These are phyloP conservation scores for Aplocera efformata DNA, from an alignment of 2,888 invertebrate species.

Conservation along the genomic window DNA sequence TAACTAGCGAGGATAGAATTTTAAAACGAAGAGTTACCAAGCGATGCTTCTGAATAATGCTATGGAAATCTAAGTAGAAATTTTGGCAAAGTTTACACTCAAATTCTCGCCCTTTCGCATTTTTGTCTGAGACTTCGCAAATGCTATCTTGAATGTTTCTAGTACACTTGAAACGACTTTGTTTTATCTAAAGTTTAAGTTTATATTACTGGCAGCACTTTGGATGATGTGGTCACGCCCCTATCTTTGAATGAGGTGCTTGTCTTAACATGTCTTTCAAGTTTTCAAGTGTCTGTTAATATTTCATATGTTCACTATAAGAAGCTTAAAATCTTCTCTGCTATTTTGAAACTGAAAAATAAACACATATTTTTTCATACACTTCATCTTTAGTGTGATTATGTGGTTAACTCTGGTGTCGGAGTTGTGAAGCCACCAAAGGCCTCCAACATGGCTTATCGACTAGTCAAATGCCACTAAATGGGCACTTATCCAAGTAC, in stretches of 20 bases:
- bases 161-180: conserved; percentile 18
- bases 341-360: too few relatives aligned
- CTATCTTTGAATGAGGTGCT: conserved; percentile 12
- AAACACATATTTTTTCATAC: too few relatives aligned
- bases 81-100: conserved; percentile 7
- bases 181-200: conserved; percentile 22
- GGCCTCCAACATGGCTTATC: too few relatives aligned
- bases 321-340: too few relatives aligned
- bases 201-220: conserved; percentile 20
- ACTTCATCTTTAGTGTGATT: too few relatives aligned
- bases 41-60: conserved; percentile 7
- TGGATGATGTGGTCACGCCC: conserved; percentile 20
- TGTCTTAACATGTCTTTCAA: conserved; percentile 7
- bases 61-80: conserved; percentile 6
- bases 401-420: too few relatives aligned
- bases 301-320: conserved; percentile 1
- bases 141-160: conserved; percentile 21
- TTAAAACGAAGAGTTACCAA: conserved; percentile 6
- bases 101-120: conserved; percentile 16
- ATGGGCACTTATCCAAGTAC: too few relatives aligned
- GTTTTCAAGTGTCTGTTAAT: conserved; percentile 10
- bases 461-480: too few relatives aligned
- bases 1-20: background rate
- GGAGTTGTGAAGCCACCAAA: too few relatives aligned
- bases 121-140: conserved; percentile 20